phyloP scores from a whole-genome alignment of 1,140 invertebrate species.

The Papilio machaon region DNA sequence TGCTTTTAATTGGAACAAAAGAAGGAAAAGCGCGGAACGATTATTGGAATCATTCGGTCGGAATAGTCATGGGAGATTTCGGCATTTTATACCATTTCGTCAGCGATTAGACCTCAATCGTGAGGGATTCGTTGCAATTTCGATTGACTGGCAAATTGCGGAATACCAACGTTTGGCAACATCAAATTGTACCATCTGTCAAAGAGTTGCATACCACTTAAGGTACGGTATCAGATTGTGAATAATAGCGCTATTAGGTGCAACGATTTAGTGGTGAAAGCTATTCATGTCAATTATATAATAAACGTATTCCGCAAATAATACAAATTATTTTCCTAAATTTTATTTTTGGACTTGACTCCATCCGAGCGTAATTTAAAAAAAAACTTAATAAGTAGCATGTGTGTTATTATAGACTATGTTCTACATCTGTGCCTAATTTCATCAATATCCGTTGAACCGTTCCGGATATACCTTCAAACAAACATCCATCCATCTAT shows the following conservation, averaged over 20 bases:
- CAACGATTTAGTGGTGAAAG: constrained; percentile 25
- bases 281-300: constrained; percentile 14
- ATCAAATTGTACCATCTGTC: constrained; percentile 55
- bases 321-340: neutral
- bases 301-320: neutral
- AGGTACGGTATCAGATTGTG: constrained; percentile 25
- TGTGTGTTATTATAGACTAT: too few species aligned
- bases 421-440: too few species aligned
- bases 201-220: constrained; percentile 41
- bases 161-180: constrained; percentile 43
- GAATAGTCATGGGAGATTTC: constrained; percentile 76
- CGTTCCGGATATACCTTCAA: too few species aligned
- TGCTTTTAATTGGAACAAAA: constrained; percentile 77
- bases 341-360: neutral
- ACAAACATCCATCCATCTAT: too few species aligned
- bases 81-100: constrained; percentile 57
- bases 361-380: too few species aligned
- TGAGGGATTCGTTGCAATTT: constrained; percentile 74
- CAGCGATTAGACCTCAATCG: constrained; percentile 74
- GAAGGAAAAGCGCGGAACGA: constrained; percentile 51
- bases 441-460: too few species aligned
- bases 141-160: constrained; percentile 78
- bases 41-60: constrained; percentile 63
- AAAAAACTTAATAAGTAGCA: too few species aligned
- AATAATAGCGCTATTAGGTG: constrained; percentile 33